Evolutionary conservation across 2,797 vertebrate genomes (phyloP), one percentile per base, ranked within the genome.

Genomic region (Thripadectes ignobilis): DNA sequence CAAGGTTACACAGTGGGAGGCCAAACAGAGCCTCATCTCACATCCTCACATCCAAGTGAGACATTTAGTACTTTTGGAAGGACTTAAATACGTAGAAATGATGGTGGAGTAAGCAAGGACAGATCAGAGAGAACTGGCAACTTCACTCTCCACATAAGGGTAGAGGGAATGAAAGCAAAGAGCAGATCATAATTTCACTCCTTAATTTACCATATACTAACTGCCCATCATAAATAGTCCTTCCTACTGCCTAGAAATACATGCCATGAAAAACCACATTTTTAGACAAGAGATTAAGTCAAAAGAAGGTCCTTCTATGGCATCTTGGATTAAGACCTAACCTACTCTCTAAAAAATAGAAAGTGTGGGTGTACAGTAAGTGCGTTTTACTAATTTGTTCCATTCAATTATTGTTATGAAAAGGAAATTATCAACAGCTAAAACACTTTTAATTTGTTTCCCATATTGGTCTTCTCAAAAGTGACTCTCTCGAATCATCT

Each of bases 331-430:
- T 78, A 71, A 62, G 39, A 85, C 20, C 4, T 45, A 73, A 52
- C 32, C n/a, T 12, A 51, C 4, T 29, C 51, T 85, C 36, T 84
- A 45, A 91, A 95, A 89, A 32, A 36, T 48, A 57, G 7, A 54
- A 75, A 57, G 20, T 3, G 83, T 86, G 55, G 88, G 58, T 55
- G 74, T 88, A 71, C 30, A 26, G 57, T 55, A n/a, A 59, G 14
- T 74, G 43, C 86, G 27, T 34, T 88, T 94, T 90, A 93, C 88
- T 87, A 96, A 96, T 79, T 94, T 72, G 61, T 97, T 97, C 96
- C 96, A 58, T 85, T 62, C 52, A 41, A 51, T 26, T 82, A 66
- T 85, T 93, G 21, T 69, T 82, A 61, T 59, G 58, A 88, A 76
- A 86, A 82, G 80, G 90, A 95, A 92, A 95, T 38, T 34, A 88